These are phyloP conservation scores for Anguilla obscura DNA, from an alignment of 2,797 vertebrate species.

Conservation along the genomic window DNA sequence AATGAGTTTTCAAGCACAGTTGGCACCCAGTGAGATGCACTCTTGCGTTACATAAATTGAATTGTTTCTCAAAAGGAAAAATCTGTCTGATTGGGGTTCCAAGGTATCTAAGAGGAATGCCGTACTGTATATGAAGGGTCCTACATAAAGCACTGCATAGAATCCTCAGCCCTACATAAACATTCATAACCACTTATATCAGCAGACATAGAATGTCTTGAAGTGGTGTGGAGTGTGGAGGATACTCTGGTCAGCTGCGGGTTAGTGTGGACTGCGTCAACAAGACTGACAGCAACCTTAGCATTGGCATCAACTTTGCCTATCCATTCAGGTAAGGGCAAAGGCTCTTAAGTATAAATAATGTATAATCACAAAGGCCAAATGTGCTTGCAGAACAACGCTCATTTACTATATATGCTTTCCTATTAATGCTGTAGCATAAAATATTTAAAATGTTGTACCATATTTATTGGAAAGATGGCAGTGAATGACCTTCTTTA, in stretches of 20 bases:
- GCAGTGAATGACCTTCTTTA: background rate
- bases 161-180: background rate
- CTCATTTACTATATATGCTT: background rate
- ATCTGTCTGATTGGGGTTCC: background rate
- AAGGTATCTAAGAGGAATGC: background rate
- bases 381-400: background rate
- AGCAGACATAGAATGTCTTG: too few species aligned
- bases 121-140: background rate
- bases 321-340: slow-evolving; percentile 92
- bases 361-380: background rate
- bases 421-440: background rate
- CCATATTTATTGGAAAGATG: background rate
- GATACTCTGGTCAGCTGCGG: slow-evolving; percentile 91
- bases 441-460: background rate
- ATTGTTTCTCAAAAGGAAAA: slow-evolving; percentile 2
- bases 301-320: slow-evolving; percentile 86
- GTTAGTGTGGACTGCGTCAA: slow-evolving; percentile 96
- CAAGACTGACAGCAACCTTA: slow-evolving; percentile 94
- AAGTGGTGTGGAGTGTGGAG: too few species aligned
- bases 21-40: background rate
- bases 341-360: background rate
- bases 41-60: background rate
- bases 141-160: background rate
- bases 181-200: background rate
- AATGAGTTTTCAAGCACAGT: background rate